phyloP scores from a whole-genome alignment of 2,888 invertebrate genomes.

The Tipula lateralis region DNA sequence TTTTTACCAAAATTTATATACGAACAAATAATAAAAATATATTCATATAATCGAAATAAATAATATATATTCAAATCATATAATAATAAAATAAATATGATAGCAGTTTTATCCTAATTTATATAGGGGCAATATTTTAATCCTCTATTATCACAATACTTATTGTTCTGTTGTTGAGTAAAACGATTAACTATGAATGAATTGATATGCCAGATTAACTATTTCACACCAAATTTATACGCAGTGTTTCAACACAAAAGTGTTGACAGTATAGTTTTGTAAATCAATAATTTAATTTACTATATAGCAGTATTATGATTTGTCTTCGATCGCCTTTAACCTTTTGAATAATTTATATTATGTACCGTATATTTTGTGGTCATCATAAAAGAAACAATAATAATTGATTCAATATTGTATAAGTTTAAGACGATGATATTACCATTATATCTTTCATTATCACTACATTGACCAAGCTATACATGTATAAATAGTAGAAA shows the following conservation, averaged over 20 bases:
- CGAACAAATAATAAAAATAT: too few species aligned
- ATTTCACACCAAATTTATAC: not conserved
- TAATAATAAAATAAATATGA: not conserved
- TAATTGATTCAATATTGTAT: not conserved
- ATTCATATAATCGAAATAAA: too few species aligned
- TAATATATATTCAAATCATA: not conserved
- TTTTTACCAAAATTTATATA: too few species aligned
- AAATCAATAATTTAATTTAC: not conserved
- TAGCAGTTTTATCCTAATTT: not conserved
- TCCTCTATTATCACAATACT: not conserved
- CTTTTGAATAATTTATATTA: not conserved
- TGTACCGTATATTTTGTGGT: not conserved
- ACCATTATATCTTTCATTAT: not conserved
- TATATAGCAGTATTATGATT: not conserved
- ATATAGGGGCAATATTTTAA: not conserved
- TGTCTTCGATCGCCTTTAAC: not conserved
- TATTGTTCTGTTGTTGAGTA: not conserved
- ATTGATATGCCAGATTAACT: not conserved
- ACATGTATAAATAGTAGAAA: not conserved
- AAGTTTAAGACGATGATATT: not conserved
- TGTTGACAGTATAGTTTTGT: not conserved
- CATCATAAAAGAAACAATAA: not conserved
- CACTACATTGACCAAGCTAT: not conserved
- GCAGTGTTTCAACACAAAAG: not conserved
- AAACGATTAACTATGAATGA: not conserved